Conservation (phyloP, 1,140 invertebrate genomes). For the Eupristina koningsbergeri region DNA sequence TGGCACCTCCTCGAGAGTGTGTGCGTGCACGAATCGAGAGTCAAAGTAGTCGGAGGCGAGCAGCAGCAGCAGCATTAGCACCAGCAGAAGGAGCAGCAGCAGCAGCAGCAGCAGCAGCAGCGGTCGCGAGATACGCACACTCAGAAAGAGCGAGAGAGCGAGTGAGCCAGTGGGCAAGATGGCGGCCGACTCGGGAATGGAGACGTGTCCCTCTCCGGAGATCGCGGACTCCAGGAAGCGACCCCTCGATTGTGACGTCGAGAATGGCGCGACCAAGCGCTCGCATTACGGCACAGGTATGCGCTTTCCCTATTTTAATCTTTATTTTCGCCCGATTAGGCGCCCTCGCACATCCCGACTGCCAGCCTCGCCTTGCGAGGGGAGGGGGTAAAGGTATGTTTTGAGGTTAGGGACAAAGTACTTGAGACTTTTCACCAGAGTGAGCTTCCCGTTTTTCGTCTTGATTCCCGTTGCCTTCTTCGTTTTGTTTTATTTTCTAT, state of each 20-base stretch:
- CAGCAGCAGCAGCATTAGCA: conserved; percentile 20
- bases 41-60: conserved; percentile 11
- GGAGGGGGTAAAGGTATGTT: not conserved
- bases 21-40: not conserved
- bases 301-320: conserved; percentile 51
- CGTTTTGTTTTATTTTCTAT: not conserved
- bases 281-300: conserved; percentile 91
- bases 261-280: conserved; percentile 89
- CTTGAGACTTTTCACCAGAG: not conserved
- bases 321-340: not conserved
- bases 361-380: not conserved
- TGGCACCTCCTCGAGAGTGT: not conserved
- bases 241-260: conserved; percentile 87
- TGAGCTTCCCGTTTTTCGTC: not conserved
- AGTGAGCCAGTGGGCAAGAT: conserved; percentile 72
- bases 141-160: conserved; percentile 34
- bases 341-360: too few relatives aligned
- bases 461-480: not conserved
- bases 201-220: conserved; percentile 86
- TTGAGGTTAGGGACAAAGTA: conserved; percentile 29
- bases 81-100: conserved; percentile 29
- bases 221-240: conserved; percentile 88
- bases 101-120: conserved; percentile 23
- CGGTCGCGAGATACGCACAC: conserved; percentile 20
- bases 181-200: conserved; percentile 87